phyloP scores from a whole-genome alignment of 1,140 invertebrate species.

The Cepaea nemoralis region DNA sequence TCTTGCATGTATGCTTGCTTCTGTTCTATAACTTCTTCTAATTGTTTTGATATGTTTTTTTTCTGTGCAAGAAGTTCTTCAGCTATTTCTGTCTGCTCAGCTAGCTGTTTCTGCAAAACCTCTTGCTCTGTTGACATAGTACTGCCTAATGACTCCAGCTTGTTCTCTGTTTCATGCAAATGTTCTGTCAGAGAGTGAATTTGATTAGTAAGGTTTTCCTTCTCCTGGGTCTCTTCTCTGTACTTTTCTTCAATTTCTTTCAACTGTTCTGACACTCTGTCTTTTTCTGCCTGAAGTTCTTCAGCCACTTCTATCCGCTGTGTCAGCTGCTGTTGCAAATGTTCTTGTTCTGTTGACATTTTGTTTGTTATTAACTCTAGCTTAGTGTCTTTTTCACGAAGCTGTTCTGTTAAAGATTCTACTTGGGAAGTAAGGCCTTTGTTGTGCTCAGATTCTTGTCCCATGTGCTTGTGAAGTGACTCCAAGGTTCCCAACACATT shows the following conservation, averaged over 20 bases:
- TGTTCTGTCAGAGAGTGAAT: neutral
- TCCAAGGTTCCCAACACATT: neutral
- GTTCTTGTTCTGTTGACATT: neutral
- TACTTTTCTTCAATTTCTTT: conserved; percentile 52
- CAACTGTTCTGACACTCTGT: conserved; percentile 51
- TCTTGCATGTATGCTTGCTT: conserved; percentile 36
- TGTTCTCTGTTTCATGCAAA: conserved; percentile 50
- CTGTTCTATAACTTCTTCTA: conserved; percentile 51
- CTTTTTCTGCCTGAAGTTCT: conserved; percentile 48
- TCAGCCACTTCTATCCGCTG: neutral
- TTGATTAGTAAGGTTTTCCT: conserved; percentile 50
- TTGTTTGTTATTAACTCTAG: neutral
- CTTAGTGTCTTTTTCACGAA: neutral
- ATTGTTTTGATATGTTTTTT: conserved; percentile 49
- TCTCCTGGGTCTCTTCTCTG: conserved; percentile 41
- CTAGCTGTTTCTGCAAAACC: conserved; percentile 30
- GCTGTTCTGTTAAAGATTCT: neutral
- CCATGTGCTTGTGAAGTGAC: neutral
- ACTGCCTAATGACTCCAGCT: conserved; percentile 38
- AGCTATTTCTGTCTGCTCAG: neutral
- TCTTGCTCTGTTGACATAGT: conserved; percentile 36
- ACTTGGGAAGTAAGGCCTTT: neutral
- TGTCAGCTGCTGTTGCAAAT: neutral
- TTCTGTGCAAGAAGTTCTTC: conserved; percentile 49
- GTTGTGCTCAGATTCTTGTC: neutral